Conservation (phyloP, 2,888 invertebrate species). For the Hypsopygia costalis region DNA sequence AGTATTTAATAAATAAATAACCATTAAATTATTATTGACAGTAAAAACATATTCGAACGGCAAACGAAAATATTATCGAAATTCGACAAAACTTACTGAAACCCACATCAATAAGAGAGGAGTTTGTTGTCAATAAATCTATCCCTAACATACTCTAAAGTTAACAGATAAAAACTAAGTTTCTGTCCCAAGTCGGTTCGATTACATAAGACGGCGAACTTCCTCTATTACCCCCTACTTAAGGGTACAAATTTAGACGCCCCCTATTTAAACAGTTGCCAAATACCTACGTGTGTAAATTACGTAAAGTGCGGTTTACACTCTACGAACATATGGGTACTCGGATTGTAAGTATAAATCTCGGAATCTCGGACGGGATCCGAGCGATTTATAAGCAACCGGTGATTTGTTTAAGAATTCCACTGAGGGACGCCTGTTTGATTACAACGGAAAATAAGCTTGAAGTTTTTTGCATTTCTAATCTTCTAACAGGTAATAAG, state of each 20-base stretch:
- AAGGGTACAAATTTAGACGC: conserved; percentile 58
- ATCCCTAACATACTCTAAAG: conserved; percentile 48
- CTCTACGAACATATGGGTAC: conserved; percentile 32
- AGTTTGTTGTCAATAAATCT: conserved; percentile 50
- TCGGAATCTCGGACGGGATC: conserved; percentile 36
- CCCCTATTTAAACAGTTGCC: conserved; percentile 60
- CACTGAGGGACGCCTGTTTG: conserved; percentile 49
- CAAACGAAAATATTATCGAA: neutral
- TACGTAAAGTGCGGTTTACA: conserved; percentile 58
- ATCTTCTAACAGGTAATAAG: conserved; percentile 22
- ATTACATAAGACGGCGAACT: conserved; percentile 61
- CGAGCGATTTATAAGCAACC: conserved; percentile 65
- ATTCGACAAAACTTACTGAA: neutral
- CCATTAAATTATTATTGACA: no score
- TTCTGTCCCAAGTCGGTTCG: conserved; percentile 39
- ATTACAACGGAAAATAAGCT: conserved; percentile 47
- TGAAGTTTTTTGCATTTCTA: conserved; percentile 48
- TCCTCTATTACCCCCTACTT: conserved; percentile 62
- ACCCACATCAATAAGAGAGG: conserved; percentile 1
- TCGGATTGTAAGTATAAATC: conserved; percentile 37
- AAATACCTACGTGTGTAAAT: conserved; percentile 62
- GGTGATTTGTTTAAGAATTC: conserved; percentile 67
- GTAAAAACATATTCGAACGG: no score
- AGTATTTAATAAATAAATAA: no score
- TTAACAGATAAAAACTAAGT: conserved; percentile 66